Conservation (phyloP, 2,113 vertebrate genomes). For the Brachypodius melanocephalos region DNA sequence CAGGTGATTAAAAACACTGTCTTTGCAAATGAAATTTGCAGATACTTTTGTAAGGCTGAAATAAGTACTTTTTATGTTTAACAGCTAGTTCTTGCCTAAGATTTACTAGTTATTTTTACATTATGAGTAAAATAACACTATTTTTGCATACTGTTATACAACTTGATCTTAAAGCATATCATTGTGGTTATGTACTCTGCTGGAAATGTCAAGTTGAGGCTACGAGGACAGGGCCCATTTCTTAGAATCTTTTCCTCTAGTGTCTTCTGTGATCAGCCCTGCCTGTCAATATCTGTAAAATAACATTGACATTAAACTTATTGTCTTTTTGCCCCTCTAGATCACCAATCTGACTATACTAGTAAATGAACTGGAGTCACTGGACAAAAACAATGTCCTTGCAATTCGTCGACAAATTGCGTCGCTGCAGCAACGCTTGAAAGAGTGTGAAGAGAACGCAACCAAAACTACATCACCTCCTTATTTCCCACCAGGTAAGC, state of each 20-base stretch:
- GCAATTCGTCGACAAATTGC: slow-evolving; percentile 68
- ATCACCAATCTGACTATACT: slow-evolving; percentile 76
- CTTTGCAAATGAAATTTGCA: not conserved
- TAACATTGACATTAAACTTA: not conserved
- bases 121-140: not conserved
- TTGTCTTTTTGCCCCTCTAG: slow-evolving; percentile 42
- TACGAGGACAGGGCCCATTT: slow-evolving; percentile 27
- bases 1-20: not conserved
- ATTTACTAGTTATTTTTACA: not conserved
- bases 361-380: slow-evolving; percentile 69
- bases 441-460: slow-evolving; percentile 63
- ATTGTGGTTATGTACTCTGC: not conserved
- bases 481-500: slow-evolving; percentile 66
- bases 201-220: not conserved
- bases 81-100: not conserved
- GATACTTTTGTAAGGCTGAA: not conserved
- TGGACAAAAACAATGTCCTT: slow-evolving; percentile 77
- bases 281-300: slow-evolving; percentile 49
- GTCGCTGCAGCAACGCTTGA: slow-evolving; percentile 55
- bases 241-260: not conserved
- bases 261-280: slow-evolving; percentile 1
- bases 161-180: slow-evolving; percentile 16
- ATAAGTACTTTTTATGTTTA: slow-evolving; percentile 17
- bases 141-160: not conserved
- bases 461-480: not conserved